A percentile compares a stretch with the other conserved stretches of the same genome.
Evolutionary conservation across 2,113 vertebrate species (phyloP).

Genomic region (Anhinga rufa): DNA sequence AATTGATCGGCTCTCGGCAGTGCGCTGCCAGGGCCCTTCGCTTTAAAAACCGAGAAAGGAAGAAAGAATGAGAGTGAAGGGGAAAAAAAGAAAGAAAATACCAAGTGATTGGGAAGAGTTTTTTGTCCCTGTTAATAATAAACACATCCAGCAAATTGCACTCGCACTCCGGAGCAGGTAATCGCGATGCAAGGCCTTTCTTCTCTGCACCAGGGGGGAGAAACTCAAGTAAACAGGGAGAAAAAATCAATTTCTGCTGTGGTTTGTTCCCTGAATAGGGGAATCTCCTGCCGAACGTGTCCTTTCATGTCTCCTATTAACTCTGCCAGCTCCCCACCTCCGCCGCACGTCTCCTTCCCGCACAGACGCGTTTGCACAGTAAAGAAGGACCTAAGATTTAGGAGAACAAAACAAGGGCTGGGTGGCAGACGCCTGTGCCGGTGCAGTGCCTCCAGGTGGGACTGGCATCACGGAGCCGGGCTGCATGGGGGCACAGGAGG

Average conservation of each 20-base stretch:
- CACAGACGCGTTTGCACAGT: accelerated
- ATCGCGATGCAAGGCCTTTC: slow-evolving; percentile 25
- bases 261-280: neutral
- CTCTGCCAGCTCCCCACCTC: slow-evolving; percentile 13
- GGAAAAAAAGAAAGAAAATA: neutral
- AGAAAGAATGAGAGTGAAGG: neutral
- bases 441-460: neutral
- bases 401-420: neutral
- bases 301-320: slow-evolving; percentile 1
- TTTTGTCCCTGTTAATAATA: neutral
- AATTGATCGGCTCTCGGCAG: neutral
- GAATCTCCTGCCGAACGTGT: neutral
- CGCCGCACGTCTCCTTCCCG: neutral
- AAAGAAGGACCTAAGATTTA: neutral
- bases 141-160: slow-evolving; percentile 23
- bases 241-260: slow-evolving; percentile 37
- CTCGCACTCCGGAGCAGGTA: neutral
- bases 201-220: neutral
- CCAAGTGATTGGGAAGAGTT: neutral
- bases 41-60: neutral
- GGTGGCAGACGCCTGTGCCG: accelerated
- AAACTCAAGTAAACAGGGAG: neutral
- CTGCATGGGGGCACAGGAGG: neutral
- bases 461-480: neutral
- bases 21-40: neutral